Evolutionary conservation across 2,888 invertebrate species (phyloP).

Genomic region (Phyto melanocephala): DNA sequence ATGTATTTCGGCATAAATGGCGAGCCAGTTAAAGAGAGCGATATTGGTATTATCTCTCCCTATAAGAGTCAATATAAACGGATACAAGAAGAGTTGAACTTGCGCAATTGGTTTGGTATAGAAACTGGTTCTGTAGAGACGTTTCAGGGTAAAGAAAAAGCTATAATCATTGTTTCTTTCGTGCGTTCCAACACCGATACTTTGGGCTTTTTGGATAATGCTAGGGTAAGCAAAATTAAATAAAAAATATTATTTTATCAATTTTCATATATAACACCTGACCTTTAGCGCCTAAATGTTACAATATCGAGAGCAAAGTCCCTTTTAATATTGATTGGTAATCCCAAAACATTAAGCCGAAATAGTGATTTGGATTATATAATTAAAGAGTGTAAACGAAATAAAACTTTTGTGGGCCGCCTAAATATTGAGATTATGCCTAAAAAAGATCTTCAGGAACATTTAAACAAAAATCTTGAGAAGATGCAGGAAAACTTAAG

Average conservation of each 20-base stretch:
- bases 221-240: slow-evolving; percentile 70
- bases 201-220: slow-evolving; percentile 73
- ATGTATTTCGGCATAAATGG: slow-evolving; percentile 79
- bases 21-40: slow-evolving; percentile 76
- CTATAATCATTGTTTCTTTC: slow-evolving; percentile 89
- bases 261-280: neutral
- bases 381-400: slow-evolving; percentile 71
- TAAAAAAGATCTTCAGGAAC: neutral
- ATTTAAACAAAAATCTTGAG: neutral
- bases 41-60: slow-evolving; percentile 83
- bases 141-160: slow-evolving; percentile 92
- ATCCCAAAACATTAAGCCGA: slow-evolving; percentile 75
- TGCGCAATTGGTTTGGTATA: slow-evolving; percentile 77
- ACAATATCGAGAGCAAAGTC: slow-evolving; percentile 82
- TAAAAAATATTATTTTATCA: neutral
- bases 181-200: slow-evolving; percentile 81
- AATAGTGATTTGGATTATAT: slow-evolving; percentile 72
- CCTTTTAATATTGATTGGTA: slow-evolving; percentile 81
- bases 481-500: neutral
- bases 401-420: slow-evolving; percentile 56
- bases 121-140: slow-evolving; percentile 91
- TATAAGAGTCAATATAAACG: slow-evolving; percentile 79
- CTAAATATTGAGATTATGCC: neutral
- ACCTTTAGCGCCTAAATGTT: slow-evolving; percentile 82
- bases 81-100: slow-evolving; percentile 74